Percentiles rank a stretch among this genome's conserved stretches.
phyloP scores from a whole-genome alignment of 2,888 invertebrate genomes.

The Amiota communis region DNA sequence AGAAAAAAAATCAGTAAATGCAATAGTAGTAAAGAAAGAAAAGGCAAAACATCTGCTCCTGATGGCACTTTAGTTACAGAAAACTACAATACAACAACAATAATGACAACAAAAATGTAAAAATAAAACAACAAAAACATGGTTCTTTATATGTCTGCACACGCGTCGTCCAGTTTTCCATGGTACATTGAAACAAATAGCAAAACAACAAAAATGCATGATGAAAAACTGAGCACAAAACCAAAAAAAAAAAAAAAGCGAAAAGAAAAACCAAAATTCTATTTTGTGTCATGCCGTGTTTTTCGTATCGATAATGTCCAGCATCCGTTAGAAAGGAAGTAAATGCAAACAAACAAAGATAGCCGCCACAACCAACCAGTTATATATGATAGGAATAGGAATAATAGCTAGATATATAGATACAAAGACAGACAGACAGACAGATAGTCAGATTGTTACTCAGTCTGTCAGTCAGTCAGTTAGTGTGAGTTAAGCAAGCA shows the following conservation, averaged over 20 bases:
- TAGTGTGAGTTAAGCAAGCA: slow-evolving; percentile 4
- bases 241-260: background rate
- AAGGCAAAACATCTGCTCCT: slow-evolving; percentile 69
- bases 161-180: slow-evolving; percentile 23
- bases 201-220: background rate
- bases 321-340: slow-evolving; percentile 61
- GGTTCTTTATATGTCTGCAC: slow-evolving; percentile 9
- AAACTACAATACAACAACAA: slow-evolving; percentile 53
- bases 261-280: slow-evolving; percentile 6
- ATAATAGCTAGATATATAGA: background rate
- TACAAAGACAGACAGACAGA: background rate
- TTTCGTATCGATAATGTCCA: slow-evolving; percentile 61
- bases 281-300: background rate
- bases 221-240: no score
- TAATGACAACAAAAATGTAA: slow-evolving; percentile 16
- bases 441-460: background rate
- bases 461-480: background rate
- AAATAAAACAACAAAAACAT: slow-evolving; percentile 30
- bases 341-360: slow-evolving; percentile 18
- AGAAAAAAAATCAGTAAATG: slow-evolving; percentile 12
- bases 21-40: no score
- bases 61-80: slow-evolving; percentile 70
- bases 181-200: no score
- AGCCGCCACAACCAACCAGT: background rate
- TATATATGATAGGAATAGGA: no score